Evolutionary conservation across 2,888 invertebrate genomes (phyloP).

Genomic region (Harpagoxenus sublaevis): DNA sequence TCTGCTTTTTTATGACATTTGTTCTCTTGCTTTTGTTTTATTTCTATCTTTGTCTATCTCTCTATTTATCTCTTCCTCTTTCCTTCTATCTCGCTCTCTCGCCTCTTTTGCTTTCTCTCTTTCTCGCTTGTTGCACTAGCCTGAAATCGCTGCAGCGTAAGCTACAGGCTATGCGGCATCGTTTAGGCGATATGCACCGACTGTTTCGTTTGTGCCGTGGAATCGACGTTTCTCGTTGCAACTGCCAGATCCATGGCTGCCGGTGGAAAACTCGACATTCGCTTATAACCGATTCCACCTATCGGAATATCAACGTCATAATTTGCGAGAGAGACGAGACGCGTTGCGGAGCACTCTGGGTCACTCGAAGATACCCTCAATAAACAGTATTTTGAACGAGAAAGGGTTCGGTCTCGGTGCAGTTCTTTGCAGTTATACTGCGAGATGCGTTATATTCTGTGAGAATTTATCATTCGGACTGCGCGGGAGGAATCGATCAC

Average conservation of each 20-base stretch:
- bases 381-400: background rate
- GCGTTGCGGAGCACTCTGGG: background rate
- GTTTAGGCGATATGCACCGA: conserved; percentile 29
- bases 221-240: conserved; percentile 50
- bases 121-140: background rate
- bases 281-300: conserved; percentile 37
- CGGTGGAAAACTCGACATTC: conserved; percentile 28
- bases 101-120: too few relatives aligned
- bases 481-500: conserved; percentile 42
- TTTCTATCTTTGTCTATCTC: background rate
- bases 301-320: conserved; percentile 41
- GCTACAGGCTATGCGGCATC: conserved; percentile 22
- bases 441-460: conserved; percentile 14
- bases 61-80: background rate
- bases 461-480: conserved; percentile 45
- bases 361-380: background rate
- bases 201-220: conserved; percentile 42
- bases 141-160: conserved; percentile 34
- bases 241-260: conserved; percentile 36
- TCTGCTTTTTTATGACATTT: conserved; percentile 14
- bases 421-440: background rate
- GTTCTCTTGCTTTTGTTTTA: conserved; percentile 34
- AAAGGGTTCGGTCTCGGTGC: background rate
- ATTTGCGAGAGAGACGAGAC: conserved; percentile 10
- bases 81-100: background rate